A percentile compares a stretch with the other conserved stretches of the same genome.
Evolutionary conservation across 1,140 invertebrate genomes (phyloP).

Genomic region (Antheraea pernyi): DNA sequence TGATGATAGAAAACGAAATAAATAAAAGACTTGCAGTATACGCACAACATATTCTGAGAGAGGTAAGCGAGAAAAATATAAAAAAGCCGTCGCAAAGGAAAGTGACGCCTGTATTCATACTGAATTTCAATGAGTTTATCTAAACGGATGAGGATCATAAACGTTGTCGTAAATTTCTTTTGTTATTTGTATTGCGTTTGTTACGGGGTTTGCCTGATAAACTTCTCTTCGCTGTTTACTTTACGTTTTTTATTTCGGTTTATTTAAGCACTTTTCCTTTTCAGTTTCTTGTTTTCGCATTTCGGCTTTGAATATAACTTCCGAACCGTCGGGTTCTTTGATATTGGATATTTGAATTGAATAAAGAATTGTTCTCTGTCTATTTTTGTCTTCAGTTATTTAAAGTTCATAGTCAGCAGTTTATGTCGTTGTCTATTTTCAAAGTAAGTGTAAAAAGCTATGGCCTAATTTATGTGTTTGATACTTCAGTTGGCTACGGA

Average conservation of each 20-base stretch:
- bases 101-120: conserved; percentile 42
- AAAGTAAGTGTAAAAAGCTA: no score
- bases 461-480: no score
- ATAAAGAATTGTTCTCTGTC: no score
- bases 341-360: neutral
- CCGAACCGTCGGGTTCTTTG: neutral
- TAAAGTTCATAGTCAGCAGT: no score
- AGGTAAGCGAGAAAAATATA: neutral
- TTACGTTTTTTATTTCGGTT: neutral
- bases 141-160: conserved; percentile 48
- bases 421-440: no score
- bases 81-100: conserved; percentile 14
- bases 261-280: neutral
- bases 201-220: conserved; percentile 5
- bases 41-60: neutral
- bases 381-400: no score
- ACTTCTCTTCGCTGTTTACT: conserved; percentile 1
- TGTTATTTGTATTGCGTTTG: conserved; percentile 37
- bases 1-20: neutral
- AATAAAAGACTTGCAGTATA: conserved; percentile 15
- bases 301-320: neutral
- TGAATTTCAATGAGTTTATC: conserved; percentile 59
- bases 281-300: neutral
- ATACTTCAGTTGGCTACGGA: no score
- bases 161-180: conserved; percentile 56